Evolutionary conservation across 2,888 invertebrate species (phyloP).

Genomic region (Dimorphilus gyrociliatus): DNA sequence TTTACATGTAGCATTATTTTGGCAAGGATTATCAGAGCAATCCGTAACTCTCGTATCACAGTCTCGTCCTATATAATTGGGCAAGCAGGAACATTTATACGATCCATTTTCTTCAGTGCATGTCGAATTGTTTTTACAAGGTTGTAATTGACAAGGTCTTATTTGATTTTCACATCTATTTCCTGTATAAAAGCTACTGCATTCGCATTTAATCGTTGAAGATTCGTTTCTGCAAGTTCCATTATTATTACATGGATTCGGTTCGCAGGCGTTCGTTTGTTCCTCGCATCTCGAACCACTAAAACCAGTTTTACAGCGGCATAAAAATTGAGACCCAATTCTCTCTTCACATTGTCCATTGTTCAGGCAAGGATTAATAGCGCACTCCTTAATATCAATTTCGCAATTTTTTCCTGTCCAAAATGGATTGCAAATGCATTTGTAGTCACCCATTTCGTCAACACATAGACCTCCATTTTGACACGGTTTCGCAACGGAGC

Average conservation of each 20-base stretch:
- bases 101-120: slow-evolving; percentile 50
- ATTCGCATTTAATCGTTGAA: neutral
- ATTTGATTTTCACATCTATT: slow-evolving; percentile 12
- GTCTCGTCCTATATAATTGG: slow-evolving; percentile 3
- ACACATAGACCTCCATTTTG: slow-evolving; percentile 51
- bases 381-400: slow-evolving; percentile 11
- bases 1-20: no score
- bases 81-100: slow-evolving; percentile 14
- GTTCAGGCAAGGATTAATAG: slow-evolving; percentile 10
- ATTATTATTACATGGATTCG: slow-evolving; percentile 82
- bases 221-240: no score
- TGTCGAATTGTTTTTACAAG: slow-evolving; percentile 41
- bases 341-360: slow-evolving; percentile 10
- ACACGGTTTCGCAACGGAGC: slow-evolving; percentile 10
- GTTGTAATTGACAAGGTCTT: slow-evolving; percentile 14
- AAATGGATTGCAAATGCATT: slow-evolving; percentile 53
- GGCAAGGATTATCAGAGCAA: no score
- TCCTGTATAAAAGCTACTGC: slow-evolving; percentile 5
- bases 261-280: slow-evolving; percentile 77
- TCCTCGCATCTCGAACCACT: slow-evolving; percentile 48
- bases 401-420: slow-evolving; percentile 18
- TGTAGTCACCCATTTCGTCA: slow-evolving; percentile 68
- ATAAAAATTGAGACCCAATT: slow-evolving; percentile 7
- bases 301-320: slow-evolving; percentile 10
- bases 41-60: no score